A percentile compares a stretch with the other conserved stretches of the same genome.
Evolutionary conservation across 2,113 vertebrate genomes (phyloP).

Genomic region (Trogon melanurus): DNA sequence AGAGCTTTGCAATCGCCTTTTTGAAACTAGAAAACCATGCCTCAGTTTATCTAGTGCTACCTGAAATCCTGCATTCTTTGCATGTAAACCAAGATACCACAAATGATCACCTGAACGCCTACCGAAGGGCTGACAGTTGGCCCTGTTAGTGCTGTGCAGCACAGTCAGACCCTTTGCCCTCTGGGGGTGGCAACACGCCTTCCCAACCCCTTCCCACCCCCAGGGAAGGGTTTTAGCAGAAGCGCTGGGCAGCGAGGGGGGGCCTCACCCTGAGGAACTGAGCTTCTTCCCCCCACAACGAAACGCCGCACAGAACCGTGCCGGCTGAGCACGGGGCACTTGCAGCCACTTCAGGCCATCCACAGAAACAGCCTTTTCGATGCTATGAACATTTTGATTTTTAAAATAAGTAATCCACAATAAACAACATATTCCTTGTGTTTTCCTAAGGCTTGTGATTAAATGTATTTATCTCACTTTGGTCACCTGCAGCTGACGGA

Average conservation of each 20-base stretch:
- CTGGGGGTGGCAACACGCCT: neutral
- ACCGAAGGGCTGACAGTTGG: fast-evolving
- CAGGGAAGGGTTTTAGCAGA: neutral
- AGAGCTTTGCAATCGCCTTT: neutral
- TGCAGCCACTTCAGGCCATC: neutral
- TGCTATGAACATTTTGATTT: neutral
- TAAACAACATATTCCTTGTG: neutral
- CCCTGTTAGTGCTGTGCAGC: too few species aligned
- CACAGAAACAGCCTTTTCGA: neutral
- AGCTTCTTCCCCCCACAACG: neutral
- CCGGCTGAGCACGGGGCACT: neutral
- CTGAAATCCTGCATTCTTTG: neutral
- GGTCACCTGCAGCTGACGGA: neutral
- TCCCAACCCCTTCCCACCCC: neutral
- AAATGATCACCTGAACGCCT: neutral
- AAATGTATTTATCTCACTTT: too few species aligned
- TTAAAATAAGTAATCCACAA: neutral
- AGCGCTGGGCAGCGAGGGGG: fast-evolving
- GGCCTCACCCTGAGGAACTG: too few species aligned
- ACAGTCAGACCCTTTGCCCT: too few species aligned
- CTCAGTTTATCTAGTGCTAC: neutral
- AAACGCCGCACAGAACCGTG: neutral
- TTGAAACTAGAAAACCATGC: neutral
- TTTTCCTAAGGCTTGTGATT: neutral
- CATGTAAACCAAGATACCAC: neutral